phyloP scores from a whole-genome alignment of 2,888 invertebrate genomes.

The Ommatoiulus sabulosus region DNA sequence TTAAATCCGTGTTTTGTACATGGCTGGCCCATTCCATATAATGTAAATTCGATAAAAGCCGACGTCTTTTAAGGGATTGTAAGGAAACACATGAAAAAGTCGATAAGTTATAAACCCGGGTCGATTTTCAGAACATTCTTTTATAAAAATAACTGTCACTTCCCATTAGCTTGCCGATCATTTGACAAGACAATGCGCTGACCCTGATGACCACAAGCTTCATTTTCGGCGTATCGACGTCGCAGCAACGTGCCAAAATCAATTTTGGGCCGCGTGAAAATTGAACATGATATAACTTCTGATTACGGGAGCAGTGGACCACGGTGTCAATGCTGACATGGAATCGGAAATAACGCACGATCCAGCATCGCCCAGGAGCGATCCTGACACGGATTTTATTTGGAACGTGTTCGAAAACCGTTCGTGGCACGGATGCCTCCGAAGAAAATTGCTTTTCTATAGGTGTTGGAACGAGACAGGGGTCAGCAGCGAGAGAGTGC shows the following conservation, averaged over 20 bases:
- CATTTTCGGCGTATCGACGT: not conserved
- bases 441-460: not conserved
- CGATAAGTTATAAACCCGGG: not conserved
- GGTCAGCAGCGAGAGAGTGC: not conserved
- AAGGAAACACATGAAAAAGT: not conserved
- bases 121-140: not conserved
- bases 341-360: not conserved
- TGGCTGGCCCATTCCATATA: too few relatives aligned
- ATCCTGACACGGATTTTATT: not conserved
- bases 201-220: not conserved
- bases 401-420: not conserved
- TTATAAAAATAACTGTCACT: not conserved
- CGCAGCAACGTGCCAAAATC: not conserved
- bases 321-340: not conserved
- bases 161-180: too few relatives aligned
- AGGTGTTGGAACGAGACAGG: not conserved
- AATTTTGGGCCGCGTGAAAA: not conserved
- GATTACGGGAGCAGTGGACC: not conserved
- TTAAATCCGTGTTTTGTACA: too few relatives aligned
- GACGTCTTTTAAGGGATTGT: too few relatives aligned
- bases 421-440: not conserved
- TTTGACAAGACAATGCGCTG: not conserved
- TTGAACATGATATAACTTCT: conserved; percentile 1
- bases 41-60: too few relatives aligned
- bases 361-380: not conserved